Evolutionary conservation across 2,113 vertebrate genomes (phyloP).

Genomic region (Spilogale gracilis): DNA sequence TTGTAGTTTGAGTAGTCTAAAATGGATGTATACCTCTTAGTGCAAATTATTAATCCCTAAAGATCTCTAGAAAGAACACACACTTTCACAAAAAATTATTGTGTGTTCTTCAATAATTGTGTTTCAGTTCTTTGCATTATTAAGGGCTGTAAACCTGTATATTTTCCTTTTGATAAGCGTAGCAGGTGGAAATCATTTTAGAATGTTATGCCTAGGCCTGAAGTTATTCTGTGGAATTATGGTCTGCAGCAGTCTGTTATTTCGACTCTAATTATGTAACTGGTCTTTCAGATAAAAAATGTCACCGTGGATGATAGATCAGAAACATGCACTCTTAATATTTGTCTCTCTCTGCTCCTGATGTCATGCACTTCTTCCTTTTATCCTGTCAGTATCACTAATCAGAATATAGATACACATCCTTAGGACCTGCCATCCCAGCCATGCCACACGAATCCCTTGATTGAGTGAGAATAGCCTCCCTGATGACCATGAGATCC

Average conservation of each 20-base stretch:
- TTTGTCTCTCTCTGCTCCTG: neutral
- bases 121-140: neutral
- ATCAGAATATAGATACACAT: neutral
- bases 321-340: neutral
- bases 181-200: neutral
- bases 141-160: neutral
- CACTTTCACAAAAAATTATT: slow-evolving; percentile 13
- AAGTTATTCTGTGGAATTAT: neutral
- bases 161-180: neutral
- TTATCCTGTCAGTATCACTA: neutral
- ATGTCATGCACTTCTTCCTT: neutral
- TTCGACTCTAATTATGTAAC: neutral
- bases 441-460: neutral
- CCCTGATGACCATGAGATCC: neutral
- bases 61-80: neutral
- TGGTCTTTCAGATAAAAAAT: neutral
- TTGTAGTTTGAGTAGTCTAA: slow-evolving; percentile 47
- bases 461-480: neutral
- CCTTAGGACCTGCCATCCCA: neutral
- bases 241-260: neutral
- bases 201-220: neutral
- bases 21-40: neutral
- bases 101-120: neutral
- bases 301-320: neutral
- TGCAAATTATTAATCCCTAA: neutral